Conservation (phyloP, 2,113 vertebrate species). For the Grammomys surdaster region DNA sequence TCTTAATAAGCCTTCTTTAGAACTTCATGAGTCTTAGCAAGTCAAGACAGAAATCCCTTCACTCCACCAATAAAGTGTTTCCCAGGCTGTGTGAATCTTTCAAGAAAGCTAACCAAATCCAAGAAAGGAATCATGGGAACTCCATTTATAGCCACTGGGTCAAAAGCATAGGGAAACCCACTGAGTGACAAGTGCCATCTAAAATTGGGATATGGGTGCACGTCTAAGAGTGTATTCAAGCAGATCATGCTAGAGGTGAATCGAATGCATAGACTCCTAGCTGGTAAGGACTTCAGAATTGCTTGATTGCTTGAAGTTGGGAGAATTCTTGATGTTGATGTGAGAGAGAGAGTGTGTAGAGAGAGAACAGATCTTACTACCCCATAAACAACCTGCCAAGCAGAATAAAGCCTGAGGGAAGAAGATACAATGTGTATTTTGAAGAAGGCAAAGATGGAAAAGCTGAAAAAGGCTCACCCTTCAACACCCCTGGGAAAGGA, state of each 20-base stretch:
- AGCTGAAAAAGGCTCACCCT: fast-evolving
- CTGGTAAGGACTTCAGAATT: not conserved
- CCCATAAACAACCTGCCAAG: too few relatives aligned
- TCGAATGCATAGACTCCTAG: not conserved
- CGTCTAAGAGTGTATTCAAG: not conserved
- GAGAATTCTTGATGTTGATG: not conserved
- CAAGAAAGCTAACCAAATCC: not conserved
- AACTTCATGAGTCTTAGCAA: not conserved
- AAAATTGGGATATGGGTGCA: too few relatives aligned
- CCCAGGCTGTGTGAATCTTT: not conserved
- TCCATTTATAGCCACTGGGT: not conserved
- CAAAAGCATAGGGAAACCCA: not conserved
- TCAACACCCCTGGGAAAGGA: not conserved
- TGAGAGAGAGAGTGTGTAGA: not conserved
- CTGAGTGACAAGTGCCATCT: not conserved
- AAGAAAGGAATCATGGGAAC: not conserved
- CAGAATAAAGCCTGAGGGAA: not conserved
- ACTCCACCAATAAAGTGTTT: not conserved
- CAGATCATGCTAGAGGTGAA: too few relatives aligned
- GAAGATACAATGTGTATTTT: not conserved
- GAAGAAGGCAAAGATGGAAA: not conserved
- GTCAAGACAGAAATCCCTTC: not conserved
- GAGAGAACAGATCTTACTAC: too few relatives aligned
- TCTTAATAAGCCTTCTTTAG: not conserved
- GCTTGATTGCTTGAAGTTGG: not conserved